Evolutionary conservation across 2,113 vertebrate species (phyloP).

Genomic region (Thunnus thynnus): DNA sequence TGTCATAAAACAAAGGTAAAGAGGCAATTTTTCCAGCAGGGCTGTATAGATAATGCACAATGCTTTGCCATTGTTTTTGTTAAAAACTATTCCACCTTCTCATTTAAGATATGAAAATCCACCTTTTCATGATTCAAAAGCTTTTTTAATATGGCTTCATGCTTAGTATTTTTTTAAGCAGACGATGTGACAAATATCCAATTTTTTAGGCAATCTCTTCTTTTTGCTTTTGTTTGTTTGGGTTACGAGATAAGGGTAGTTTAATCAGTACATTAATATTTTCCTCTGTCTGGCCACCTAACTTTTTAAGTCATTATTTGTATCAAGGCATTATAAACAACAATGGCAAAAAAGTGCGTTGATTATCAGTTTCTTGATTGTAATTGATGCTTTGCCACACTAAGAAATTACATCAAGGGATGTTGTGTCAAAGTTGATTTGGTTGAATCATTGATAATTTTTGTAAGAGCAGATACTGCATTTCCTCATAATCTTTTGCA

Average conservation of each 20-base stretch:
- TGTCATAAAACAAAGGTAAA: conserved; percentile 6
- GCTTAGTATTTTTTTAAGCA: neutral
- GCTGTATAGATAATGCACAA: neutral
- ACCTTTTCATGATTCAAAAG: neutral
- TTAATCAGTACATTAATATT: conserved; percentile 11
- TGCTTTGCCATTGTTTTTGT: neutral
- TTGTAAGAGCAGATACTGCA: neutral
- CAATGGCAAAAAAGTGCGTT: neutral
- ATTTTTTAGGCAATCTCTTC: neutral
- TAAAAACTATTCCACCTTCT: conserved; percentile 2
- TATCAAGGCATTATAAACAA: neutral
- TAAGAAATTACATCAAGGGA: neutral
- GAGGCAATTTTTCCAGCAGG: neutral
- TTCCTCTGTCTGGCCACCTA: neutral
- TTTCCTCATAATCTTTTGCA: neutral
- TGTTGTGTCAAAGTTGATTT: conserved; percentile 26
- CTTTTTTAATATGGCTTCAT: neutral
- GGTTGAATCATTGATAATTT: neutral
- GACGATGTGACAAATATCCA: neutral
- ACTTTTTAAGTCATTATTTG: conserved; percentile 2
- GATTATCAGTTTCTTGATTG: conserved; percentile 26
- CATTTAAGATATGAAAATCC: neutral
- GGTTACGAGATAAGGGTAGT: neutral
- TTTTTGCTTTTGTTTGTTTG: neutral
- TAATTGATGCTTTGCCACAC: conserved; percentile 31